Evolutionary conservation across 2,888 invertebrate species (phyloP).

Genomic region (Amblyteles armatorius): DNA sequence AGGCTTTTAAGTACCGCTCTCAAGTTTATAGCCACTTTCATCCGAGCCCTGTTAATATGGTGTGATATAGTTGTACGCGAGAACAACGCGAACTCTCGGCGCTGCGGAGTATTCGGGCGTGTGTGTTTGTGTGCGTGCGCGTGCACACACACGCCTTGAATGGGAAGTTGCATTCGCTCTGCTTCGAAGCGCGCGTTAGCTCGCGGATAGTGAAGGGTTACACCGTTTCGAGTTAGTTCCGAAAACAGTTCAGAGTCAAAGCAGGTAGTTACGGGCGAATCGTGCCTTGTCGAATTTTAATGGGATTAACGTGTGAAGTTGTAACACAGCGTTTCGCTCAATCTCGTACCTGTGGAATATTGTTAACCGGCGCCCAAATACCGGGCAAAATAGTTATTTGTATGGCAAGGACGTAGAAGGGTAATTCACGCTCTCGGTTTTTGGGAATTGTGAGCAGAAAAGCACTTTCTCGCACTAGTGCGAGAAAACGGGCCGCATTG

Average conservation of each 20-base stretch:
- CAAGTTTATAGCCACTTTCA: slow-evolving; percentile 15
- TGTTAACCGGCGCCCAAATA: too few species aligned
- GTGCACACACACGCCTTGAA: not conserved
- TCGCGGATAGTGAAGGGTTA: slow-evolving; percentile 14
- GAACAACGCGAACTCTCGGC: slow-evolving; percentile 11
- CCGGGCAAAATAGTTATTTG: too few species aligned
- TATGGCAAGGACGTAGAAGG: too few species aligned
- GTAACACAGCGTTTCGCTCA: too few species aligned
- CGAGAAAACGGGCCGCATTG: too few species aligned
- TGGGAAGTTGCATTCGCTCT: not conserved
- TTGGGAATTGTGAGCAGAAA: too few species aligned
- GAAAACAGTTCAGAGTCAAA: not conserved
- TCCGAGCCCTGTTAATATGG: slow-evolving; percentile 22
- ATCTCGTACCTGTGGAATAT: too few species aligned
- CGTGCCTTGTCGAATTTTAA: too few species aligned
- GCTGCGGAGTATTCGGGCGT: not conserved
- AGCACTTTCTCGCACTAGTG: too few species aligned
- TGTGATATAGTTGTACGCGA: not conserved
- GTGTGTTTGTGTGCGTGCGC: not conserved
- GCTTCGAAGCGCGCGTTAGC: not conserved
- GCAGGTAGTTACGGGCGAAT: not conserved
- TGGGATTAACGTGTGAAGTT: too few species aligned
- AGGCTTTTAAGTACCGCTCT: slow-evolving; percentile 7
- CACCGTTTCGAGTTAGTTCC: slow-evolving; percentile 7
- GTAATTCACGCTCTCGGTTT: too few species aligned